phyloP scores from a whole-genome alignment of 1,140 invertebrate species.

The Mylabris phalerata region DNA sequence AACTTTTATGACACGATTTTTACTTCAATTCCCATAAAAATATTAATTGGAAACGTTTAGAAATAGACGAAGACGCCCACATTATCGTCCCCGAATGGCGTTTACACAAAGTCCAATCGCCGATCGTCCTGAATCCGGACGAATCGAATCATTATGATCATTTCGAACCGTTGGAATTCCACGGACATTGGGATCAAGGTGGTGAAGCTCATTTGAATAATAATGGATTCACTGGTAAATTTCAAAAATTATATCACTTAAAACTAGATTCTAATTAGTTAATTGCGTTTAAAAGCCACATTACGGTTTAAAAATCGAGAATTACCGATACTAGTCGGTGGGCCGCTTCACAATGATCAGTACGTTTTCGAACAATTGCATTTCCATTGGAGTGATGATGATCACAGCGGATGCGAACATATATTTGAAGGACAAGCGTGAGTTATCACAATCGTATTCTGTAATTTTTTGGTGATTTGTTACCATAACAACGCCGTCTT shows the following conservation, averaged over 20 bases:
- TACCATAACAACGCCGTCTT: too few relatives aligned
- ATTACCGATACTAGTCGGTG: conserved; percentile 48
- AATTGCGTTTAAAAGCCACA: conserved; percentile 31
- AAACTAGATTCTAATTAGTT: conserved; percentile 3
- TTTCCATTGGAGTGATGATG: conserved; percentile 75
- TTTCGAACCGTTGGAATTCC: conserved; percentile 47
- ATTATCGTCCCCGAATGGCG: conserved; percentile 37
- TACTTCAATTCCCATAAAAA: too few relatives aligned
- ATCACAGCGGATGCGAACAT: conserved; percentile 73
- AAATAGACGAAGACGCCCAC: conserved; percentile 33
- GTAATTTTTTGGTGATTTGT: too few relatives aligned
- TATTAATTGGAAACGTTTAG: not conserved
- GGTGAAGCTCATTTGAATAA: conserved; percentile 42
- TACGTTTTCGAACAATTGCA: conserved; percentile 72
- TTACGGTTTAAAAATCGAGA: conserved; percentile 34
- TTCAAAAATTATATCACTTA: not conserved
- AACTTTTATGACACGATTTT: too few relatives aligned
- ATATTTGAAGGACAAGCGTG: conserved; percentile 59
- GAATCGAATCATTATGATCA: conserved; percentile 47
- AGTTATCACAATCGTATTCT: conserved; percentile 26
- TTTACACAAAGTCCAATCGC: conserved; percentile 45
- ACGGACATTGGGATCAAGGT: conserved; percentile 48
- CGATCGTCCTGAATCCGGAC: conserved; percentile 47
- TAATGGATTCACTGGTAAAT: conserved; percentile 40
- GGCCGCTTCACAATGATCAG: conserved; percentile 54